A percentile compares a stretch with the other conserved stretches of the same genome.
Evolutionary conservation across 2,888 invertebrate species (phyloP).

Genomic region (Dermolepida albohirtum): DNA sequence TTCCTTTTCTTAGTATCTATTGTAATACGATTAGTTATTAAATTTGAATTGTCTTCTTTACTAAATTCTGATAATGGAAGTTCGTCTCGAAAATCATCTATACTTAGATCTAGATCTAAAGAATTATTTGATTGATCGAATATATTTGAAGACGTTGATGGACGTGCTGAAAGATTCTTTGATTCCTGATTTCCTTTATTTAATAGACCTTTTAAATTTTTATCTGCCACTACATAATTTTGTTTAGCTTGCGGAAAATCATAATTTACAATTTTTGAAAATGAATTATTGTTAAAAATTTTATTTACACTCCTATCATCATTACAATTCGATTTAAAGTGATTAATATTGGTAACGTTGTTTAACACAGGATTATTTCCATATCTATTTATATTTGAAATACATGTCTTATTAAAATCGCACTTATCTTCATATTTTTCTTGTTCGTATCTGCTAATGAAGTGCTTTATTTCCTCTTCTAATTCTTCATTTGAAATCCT

Average conservation of each 20-base stretch:
- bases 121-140: conserved; percentile 1
- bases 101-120: conserved; percentile 1
- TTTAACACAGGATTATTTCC: no score
- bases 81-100: conserved; percentile 15
- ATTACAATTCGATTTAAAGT: no score
- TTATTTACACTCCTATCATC: no score
- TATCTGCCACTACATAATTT: no score
- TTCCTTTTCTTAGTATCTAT: conserved; percentile 1
- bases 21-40: not conserved
- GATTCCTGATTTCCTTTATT: no score
- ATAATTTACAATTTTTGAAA: no score
- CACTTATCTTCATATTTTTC: conserved; percentile 8
- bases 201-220: no score
- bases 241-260: no score
- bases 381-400: no score
- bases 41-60: not conserved
- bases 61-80: not conserved
- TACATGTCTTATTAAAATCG: no score
- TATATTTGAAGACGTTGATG: not conserved
- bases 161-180: not conserved
- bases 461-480: not conserved
- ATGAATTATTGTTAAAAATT: no score
- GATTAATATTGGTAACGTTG: no score
- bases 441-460: conserved; percentile 4
- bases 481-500: conserved; percentile 8